Conservation (phyloP, 2,797 vertebrate genomes). For the Benthosema pterotum region DNA sequence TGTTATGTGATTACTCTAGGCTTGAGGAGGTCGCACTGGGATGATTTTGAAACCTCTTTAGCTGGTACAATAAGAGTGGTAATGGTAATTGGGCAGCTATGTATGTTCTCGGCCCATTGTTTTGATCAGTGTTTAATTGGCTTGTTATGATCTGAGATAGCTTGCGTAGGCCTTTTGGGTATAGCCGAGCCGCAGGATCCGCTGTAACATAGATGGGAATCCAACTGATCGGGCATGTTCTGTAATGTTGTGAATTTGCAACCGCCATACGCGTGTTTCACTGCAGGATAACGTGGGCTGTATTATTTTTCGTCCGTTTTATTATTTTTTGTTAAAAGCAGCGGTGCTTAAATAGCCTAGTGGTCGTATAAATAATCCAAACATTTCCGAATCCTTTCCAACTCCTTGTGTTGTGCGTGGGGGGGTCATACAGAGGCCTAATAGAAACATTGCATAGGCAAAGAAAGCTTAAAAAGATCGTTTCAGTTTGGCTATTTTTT, state of each 20-base stretch:
- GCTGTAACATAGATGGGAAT: conserved; percentile 38
- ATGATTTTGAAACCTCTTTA: conserved; percentile 42
- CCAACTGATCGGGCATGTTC: conserved; percentile 15
- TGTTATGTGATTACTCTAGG: conserved; percentile 71
- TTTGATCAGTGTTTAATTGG: conserved; percentile 61
- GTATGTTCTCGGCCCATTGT: conserved; percentile 52
- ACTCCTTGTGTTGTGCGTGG: too few species aligned
- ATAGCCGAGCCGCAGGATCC: conserved; percentile 48
- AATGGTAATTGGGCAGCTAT: conserved; percentile 47
- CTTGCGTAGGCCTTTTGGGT: conserved; percentile 62
- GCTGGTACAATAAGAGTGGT: conserved; percentile 21
- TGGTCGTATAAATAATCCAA: conserved; percentile 7
- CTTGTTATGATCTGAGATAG: conserved; percentile 62
- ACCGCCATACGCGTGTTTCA: conserved; percentile 32
- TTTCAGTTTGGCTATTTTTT: conserved; percentile 1
- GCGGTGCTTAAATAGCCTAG: conserved; percentile 10
- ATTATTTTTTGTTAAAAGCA: not conserved
- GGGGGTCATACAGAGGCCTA: conserved; percentile 52
- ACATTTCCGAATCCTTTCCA: conserved; percentile 43
- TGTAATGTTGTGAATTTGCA: not conserved
- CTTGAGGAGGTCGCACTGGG: conserved; percentile 71
- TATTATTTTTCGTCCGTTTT: not conserved
- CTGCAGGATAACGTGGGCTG: not conserved
- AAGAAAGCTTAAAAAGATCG: conserved; percentile 3
- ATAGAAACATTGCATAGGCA: conserved; percentile 17